These are phyloP conservation scores for Anhinga rufa DNA, from an alignment of 2,113 vertebrate genomes.

Conservation along the genomic window DNA sequence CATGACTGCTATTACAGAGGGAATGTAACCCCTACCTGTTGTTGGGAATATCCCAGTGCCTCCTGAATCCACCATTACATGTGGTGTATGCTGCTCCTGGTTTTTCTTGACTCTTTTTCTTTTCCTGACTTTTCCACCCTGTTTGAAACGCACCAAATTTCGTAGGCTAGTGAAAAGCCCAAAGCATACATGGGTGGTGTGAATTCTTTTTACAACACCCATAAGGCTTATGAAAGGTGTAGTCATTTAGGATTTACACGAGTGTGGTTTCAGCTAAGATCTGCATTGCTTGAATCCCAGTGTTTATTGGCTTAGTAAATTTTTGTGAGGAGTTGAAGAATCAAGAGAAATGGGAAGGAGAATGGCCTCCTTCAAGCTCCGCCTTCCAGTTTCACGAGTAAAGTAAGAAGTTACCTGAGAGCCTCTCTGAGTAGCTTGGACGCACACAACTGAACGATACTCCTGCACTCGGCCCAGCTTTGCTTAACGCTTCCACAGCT, in stretches of 20 bases:
- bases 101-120: neutral
- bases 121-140: neutral
- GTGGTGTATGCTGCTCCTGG: neutral
- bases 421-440: neutral
- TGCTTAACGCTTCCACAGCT: neutral
- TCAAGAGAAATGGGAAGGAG: neutral
- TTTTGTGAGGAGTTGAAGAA: neutral
- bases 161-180: neutral
- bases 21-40: neutral
- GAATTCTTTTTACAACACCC: neutral
- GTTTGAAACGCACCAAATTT: neutral
- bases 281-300: neutral
- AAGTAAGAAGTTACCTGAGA: neutral
- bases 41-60: neutral
- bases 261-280: neutral
- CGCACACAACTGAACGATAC: neutral
- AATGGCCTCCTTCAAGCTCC: neutral
- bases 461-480: neutral
- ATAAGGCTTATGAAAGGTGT: neutral
- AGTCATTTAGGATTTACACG: neutral
- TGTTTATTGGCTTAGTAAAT: neutral
- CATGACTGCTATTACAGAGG: neutral
- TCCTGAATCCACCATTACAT: neutral
- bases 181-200: rapidly evolving
- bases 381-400: neutral